Conservation (phyloP, 2,797 vertebrate species). For the Pachyuromys duprasi region DNA sequence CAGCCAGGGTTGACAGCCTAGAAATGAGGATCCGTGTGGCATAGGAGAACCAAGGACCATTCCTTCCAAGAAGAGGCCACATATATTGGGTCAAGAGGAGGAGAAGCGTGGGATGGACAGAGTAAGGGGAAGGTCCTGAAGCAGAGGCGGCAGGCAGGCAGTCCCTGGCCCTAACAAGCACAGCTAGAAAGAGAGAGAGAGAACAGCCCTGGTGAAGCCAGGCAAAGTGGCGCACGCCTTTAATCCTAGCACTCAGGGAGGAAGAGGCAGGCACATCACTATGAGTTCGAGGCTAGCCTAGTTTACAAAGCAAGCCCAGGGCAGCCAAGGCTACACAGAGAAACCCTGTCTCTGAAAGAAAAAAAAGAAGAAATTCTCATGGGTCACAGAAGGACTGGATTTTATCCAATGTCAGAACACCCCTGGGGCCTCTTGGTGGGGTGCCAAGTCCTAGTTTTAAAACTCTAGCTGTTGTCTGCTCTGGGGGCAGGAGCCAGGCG, state of each 20-base stretch:
- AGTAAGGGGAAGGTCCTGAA: neutral
- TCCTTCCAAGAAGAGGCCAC: neutral
- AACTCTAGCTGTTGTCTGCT: neutral
- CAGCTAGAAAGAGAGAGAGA: neutral
- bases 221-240: no score
- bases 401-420: neutral
- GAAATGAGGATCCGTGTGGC: neutral
- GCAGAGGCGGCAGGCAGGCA: neutral
- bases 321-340: no score
- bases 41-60: fast-evolving
- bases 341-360: no score
- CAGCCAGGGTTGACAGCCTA: neutral
- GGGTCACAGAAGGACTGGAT: neutral
- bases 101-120: neutral
- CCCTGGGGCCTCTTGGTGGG: neutral
- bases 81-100: neutral
- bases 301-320: no score
- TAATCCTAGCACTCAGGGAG: no score
- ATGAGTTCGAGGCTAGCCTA: no score
- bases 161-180: fast-evolving
- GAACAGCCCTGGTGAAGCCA: no score
- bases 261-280: no score
- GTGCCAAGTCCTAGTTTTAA: neutral
- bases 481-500: neutral
- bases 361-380: no score